A percentile compares a stretch with the other conserved stretches of the same genome.
phyloP scores from a whole-genome alignment of 2,113 vertebrate species.

The Aviceda subcristata region DNA sequence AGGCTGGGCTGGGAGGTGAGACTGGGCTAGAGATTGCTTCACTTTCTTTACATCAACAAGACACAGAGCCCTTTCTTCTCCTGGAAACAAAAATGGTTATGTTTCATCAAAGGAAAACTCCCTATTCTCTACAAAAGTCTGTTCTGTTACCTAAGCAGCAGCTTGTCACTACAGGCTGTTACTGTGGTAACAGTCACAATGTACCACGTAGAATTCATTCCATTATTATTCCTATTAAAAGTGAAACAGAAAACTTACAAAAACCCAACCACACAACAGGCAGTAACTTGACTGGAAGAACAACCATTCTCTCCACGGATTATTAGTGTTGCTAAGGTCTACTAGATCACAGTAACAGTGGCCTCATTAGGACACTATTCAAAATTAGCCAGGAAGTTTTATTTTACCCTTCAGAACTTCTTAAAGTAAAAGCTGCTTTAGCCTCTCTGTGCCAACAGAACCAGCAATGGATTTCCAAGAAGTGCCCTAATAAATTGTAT shows the following conservation, averaged over 20 bases:
- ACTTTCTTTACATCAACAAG: conserved; percentile 95
- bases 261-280: background rate
- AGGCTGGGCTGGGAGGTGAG: conserved; percentile 93
- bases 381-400: background rate
- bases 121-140: background rate
- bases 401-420: background rate
- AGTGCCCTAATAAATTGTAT: background rate
- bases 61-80: conserved; percentile 93
- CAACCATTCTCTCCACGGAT: background rate
- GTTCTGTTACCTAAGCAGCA: conserved; percentile 38
- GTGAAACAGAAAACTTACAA: background rate
- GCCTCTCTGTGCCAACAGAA: background rate
- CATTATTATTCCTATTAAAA: background rate
- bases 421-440: background rate
- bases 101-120: background rate
- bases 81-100: conserved; percentile 62
- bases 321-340: background rate
- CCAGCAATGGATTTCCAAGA: background rate
- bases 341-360: background rate
- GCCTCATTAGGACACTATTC: background rate
- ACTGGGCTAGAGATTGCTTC: conserved; percentile 93
- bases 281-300: background rate
- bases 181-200: conserved; percentile 33
- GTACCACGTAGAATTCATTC: background rate
- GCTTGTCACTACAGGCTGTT: conserved; percentile 5